phyloP scores from a whole-genome alignment of 2,888 invertebrate species.

The Drosophila multiciliata region DNA sequence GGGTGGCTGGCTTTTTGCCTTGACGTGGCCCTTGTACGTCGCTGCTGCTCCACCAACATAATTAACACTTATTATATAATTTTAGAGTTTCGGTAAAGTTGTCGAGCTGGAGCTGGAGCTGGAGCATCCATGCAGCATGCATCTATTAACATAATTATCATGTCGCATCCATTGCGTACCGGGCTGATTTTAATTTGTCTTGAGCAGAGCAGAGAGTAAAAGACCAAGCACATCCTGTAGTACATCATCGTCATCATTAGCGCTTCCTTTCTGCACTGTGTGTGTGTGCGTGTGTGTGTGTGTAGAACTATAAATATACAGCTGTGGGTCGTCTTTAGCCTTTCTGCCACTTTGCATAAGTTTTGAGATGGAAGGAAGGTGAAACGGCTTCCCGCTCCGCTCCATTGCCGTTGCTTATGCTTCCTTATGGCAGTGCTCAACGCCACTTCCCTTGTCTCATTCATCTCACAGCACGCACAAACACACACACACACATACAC shows the following conservation, averaged over 20 bases:
- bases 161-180: constrained; percentile 59
- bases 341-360: constrained; percentile 71
- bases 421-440: constrained; percentile 77
- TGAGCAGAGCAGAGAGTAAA: constrained; percentile 66
- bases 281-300: neutral
- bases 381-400: constrained; percentile 48
- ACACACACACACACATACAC: constrained; percentile 16
- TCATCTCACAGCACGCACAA: constrained; percentile 60
- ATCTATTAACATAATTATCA: constrained; percentile 75
- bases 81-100: constrained; percentile 65
- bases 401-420: constrained; percentile 60
- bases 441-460: constrained; percentile 75
- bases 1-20: constrained; percentile 4
- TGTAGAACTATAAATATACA: constrained; percentile 19
- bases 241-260: constrained; percentile 80
- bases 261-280: constrained; percentile 60
- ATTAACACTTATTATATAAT: constrained; percentile 77
- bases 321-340: constrained; percentile 21
- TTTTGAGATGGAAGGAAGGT: constrained; percentile 41
- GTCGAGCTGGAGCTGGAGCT: constrained; percentile 42
- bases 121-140: constrained; percentile 56
- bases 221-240: constrained; percentile 76
- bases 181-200: constrained; percentile 77
- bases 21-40: neutral
- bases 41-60: constrained; percentile 49